Evolutionary conservation across 2,797 vertebrate species (phyloP).

Genomic region (Pipistrellus pygmaeus): DNA sequence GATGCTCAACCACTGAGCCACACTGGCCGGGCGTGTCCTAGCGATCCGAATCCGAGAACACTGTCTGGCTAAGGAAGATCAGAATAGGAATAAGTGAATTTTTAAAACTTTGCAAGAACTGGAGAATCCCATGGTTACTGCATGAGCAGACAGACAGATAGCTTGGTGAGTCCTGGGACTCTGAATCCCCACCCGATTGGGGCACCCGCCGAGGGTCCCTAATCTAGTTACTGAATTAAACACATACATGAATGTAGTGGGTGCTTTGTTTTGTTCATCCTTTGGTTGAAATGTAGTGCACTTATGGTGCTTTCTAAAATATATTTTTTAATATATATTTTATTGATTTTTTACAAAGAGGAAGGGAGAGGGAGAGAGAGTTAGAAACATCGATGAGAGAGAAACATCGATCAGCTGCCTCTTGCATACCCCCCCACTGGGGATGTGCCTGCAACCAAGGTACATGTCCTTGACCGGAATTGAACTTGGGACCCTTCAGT

Average conservation of each 20-base stretch:
- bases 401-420: too few species aligned
- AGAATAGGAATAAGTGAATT: neutral
- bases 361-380: too few species aligned
- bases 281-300: neutral
- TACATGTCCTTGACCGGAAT: too few species aligned
- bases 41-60: neutral
- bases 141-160: neutral
- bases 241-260: neutral
- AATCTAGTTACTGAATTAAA: neutral
- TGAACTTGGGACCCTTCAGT: too few species aligned
- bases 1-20: too few species aligned
- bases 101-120: neutral
- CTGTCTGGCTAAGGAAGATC: neutral
- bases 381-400: too few species aligned
- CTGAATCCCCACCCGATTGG: neutral
- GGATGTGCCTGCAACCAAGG: too few species aligned
- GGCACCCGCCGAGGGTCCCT: rapidly evolving
- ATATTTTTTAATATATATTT: too few species aligned
- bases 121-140: neutral
- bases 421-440: too few species aligned
- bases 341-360: too few species aligned
- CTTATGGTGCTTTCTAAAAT: neutral
- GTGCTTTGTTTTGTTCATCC: neutral
- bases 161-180: neutral
- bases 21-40: neutral